Percentiles rank a stretch among this genome's conserved stretches.
Evolutionary conservation across 2,888 invertebrate species (phyloP).

Genomic region (Halictus quadricinctus): DNA sequence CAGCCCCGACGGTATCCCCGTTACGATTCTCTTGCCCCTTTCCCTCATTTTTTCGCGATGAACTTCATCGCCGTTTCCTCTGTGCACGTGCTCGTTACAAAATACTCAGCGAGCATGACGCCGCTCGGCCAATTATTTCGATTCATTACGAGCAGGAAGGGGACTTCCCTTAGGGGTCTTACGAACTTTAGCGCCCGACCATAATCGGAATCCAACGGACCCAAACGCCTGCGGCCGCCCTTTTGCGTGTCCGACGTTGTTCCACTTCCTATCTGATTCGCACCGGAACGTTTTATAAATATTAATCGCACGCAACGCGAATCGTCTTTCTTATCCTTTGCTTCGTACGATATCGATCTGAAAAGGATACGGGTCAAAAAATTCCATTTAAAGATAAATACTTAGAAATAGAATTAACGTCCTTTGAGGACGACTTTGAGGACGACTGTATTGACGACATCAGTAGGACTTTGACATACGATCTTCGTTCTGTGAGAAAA

Average conservation of each 20-base stretch:
- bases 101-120: constrained; percentile 69
- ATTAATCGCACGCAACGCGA: not conserved
- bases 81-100: constrained; percentile 65
- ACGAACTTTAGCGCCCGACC: constrained; percentile 49
- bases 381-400: not conserved
- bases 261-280: not conserved
- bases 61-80: constrained; percentile 61
- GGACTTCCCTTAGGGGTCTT: constrained; percentile 73
- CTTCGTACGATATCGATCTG: not conserved
- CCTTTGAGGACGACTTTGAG: not conserved
- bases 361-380: not conserved
- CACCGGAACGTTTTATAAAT: not conserved
- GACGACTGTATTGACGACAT: too few species aligned
- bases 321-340: not conserved
- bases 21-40: not conserved
- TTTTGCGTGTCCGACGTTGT: constrained; percentile 23
- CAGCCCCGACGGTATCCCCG: not conserved
- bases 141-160: constrained; percentile 78
- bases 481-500: not conserved
- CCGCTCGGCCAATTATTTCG: constrained; percentile 71
- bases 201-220: constrained; percentile 65
- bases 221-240: constrained; percentile 64
- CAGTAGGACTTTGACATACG: not conserved
- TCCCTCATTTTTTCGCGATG: constrained; percentile 28
- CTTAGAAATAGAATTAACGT: not conserved